These are phyloP conservation scores for Rhizomys pruinosus DNA, from an alignment of 2,113 vertebrate genomes.

Conservation along the genomic window DNA sequence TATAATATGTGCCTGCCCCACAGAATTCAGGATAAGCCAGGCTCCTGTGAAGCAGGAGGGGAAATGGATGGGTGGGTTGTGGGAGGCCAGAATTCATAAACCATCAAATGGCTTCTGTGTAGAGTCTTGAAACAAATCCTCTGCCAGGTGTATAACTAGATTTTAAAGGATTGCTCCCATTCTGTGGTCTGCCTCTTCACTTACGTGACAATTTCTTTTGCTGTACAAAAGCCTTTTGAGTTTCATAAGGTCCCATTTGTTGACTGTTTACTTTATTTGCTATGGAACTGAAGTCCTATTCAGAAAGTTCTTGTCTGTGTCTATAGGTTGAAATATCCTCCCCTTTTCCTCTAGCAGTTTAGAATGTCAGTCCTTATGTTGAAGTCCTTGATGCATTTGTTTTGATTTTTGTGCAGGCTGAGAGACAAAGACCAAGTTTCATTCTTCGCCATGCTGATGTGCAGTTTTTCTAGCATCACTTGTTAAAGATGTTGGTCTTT, in stretches of 20 bases:
- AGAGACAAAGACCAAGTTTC: not conserved
- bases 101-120: slow-evolving; percentile 21
- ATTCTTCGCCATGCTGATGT: not conserved
- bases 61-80: not conserved
- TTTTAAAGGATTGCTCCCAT: no score
- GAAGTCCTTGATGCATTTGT: not conserved
- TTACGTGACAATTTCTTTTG: not conserved
- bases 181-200: not conserved
- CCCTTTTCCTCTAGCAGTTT: no score
- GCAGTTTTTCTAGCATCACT: not conserved
- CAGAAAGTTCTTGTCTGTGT: not conserved
- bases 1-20: not conserved
- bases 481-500: not conserved
- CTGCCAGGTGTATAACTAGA: not conserved
- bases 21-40: not conserved
- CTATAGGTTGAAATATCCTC: not conserved
- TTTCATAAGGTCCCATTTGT: not conserved
- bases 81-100: slow-evolving; percentile 6
- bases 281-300: no score
- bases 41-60: slow-evolving; percentile 1
- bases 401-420: not conserved
- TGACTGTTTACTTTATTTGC: not conserved
- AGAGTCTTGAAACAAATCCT: not conserved
- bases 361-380: no score
- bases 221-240: not conserved